Evolutionary conservation across 2,797 vertebrate genomes (phyloP).

Genomic region (Onychomys torridus): DNA sequence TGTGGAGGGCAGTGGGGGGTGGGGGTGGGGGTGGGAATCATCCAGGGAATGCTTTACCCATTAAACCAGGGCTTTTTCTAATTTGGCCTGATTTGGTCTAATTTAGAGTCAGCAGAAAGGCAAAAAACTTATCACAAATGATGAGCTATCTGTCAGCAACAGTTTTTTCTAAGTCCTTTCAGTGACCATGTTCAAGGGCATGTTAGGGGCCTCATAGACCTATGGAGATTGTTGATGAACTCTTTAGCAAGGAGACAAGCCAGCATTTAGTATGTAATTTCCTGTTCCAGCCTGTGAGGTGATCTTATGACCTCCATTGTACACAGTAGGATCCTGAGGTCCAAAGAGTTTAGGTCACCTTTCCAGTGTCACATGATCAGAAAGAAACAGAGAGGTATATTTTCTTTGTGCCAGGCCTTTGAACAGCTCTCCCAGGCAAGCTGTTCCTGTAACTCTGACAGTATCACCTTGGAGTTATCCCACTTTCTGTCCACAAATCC

Average conservation of each 20-base stretch:
- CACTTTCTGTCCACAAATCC: neutral
- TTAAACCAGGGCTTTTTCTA: too few relatives aligned
- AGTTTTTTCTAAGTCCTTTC: neutral
- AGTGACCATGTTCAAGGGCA: neutral
- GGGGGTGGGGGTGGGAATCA: too few relatives aligned
- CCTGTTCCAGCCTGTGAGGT: neutral
- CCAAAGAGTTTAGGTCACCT: neutral
- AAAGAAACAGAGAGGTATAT: neutral
- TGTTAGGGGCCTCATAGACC: neutral
- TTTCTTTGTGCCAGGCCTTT: neutral
- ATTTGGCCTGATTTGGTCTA: too few relatives aligned
- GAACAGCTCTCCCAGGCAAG: neutral
- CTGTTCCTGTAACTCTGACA: neutral
- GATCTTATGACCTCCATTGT: neutral
- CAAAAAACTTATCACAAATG: too few relatives aligned
- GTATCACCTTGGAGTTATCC: neutral
- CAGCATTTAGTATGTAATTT: neutral
- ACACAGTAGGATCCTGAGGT: neutral
- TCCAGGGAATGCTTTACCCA: too few relatives aligned
- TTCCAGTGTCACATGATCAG: neutral
- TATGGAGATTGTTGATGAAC: neutral
- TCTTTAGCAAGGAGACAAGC: neutral
- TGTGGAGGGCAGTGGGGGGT: too few relatives aligned
- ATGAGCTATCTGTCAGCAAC: neutral
- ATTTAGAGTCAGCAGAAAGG: too few relatives aligned